phyloP scores from a whole-genome alignment of 2,888 invertebrate genomes.

The Athripsodes cinereus region DNA sequence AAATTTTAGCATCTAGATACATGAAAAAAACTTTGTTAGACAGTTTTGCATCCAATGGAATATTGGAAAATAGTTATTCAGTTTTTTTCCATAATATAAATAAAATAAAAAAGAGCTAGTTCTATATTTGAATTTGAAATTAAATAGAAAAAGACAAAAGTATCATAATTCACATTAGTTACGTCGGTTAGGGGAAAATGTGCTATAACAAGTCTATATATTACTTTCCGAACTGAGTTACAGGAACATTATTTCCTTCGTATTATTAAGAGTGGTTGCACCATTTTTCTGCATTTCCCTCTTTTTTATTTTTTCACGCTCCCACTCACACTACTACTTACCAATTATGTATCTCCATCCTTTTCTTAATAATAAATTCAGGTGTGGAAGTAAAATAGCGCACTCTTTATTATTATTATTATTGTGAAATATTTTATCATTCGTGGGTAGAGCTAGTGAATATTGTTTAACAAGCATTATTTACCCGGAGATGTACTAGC shows the following conservation, averaged over 20 bases:
- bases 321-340: neutral
- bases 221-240: neutral
- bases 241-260: neutral
- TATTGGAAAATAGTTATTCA: too few relatives aligned
- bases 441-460: neutral
- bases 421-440: neutral
- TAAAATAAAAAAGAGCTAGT: too few relatives aligned
- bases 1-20: too few relatives aligned
- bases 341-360: neutral
- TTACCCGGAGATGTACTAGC: neutral
- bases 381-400: neutral
- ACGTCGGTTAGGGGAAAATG: neutral
- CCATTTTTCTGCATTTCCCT: neutral
- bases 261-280: neutral
- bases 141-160: too few relatives aligned
- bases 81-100: too few relatives aligned
- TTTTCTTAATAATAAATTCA: neutral
- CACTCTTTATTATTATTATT: neutral
- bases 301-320: neutral
- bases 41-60: too few relatives aligned
- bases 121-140: too few relatives aligned
- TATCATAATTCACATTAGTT: too few relatives aligned
- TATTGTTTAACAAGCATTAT: too few relatives aligned
- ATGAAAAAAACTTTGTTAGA: too few relatives aligned
- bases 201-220: neutral